These are phyloP conservation scores for Hystrix cristata DNA, from an alignment of 2,113 vertebrate genomes.

Conservation along the genomic window DNA sequence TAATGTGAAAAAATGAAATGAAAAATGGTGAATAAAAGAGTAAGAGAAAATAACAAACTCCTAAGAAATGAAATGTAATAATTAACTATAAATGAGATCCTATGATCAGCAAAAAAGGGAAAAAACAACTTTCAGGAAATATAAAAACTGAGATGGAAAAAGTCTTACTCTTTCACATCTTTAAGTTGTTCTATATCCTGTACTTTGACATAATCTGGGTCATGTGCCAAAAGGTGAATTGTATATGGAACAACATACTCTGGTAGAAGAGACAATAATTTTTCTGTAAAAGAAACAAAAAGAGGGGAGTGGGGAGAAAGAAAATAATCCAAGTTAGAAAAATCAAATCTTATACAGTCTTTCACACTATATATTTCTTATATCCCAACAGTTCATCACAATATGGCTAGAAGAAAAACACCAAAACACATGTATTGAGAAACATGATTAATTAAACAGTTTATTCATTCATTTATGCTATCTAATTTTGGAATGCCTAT, in stretches of 20 bases:
- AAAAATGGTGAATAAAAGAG: neutral
- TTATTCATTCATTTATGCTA: neutral
- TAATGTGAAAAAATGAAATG: constrained; percentile 30
- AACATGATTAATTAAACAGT: neutral
- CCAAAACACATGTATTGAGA: neutral
- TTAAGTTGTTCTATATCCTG: constrained; percentile 99
- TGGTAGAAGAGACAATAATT: constrained; percentile 97
- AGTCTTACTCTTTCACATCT: constrained; percentile 99
- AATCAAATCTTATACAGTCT: constrained; percentile 43
- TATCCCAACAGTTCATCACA: neutral
- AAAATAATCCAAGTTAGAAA: constrained; percentile 72
- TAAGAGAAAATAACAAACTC: constrained; percentile 13
- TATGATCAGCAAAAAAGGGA: constrained; percentile 30
- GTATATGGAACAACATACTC: constrained; percentile 99
- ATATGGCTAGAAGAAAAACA: neutral
- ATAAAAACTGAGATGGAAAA: constrained; percentile 55
- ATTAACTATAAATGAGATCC: constrained; percentile 41
- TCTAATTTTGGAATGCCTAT: neutral
- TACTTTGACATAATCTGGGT: constrained; percentile 99
- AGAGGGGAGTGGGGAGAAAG: neutral
- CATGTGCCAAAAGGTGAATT: constrained; percentile 98
- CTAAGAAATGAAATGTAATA: neutral
- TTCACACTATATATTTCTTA: neutral
- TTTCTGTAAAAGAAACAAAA: constrained; percentile 90
- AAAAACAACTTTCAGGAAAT: constrained; percentile 62